Percentiles rank a stretch among this genome's conserved stretches.
phyloP scores from a whole-genome alignment of 2,888 invertebrate genomes.

The Drosophila niveifrons region DNA sequence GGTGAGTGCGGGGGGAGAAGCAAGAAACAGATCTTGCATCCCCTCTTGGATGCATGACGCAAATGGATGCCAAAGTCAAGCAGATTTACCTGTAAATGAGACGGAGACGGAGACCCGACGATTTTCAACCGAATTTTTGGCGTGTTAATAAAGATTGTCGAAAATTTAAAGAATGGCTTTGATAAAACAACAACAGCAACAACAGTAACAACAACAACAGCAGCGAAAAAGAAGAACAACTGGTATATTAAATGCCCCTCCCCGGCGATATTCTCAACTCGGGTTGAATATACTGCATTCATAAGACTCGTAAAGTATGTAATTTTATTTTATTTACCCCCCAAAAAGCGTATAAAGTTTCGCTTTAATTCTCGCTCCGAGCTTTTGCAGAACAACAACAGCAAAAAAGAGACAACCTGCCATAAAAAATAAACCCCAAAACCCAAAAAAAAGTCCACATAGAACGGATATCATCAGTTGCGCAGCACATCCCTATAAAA shows the following conservation, averaged over 20 bases:
- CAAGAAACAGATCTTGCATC: conserved; percentile 12
- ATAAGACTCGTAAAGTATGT: conserved; percentile 52
- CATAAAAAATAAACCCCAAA: conserved; percentile 1
- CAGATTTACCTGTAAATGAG: conserved; percentile 33
- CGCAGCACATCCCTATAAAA: neutral
- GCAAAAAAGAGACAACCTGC: neutral
- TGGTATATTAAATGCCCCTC: conserved; percentile 60
- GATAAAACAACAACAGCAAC: conserved; percentile 42
- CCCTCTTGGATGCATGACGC: conserved; percentile 62
- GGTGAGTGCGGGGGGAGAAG: conserved; percentile 3
- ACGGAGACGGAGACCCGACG: conserved; percentile 6
- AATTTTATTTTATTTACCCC: conserved; percentile 58
- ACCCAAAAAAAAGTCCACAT: conserved; percentile 1
- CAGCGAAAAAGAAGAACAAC: conserved; percentile 52
- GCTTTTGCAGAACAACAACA: neutral
- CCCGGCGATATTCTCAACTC: conserved; percentile 15
- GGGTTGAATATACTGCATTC: conserved; percentile 32
- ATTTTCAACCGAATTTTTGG: conserved; percentile 60
- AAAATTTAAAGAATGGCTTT: conserved; percentile 63
- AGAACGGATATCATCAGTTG: neutral
- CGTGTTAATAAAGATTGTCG: conserved; percentile 68
- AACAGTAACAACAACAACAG: conserved; percentile 31
- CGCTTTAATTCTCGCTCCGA: conserved; percentile 6
- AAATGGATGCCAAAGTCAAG: conserved; percentile 64
- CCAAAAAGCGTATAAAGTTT: conserved; percentile 27